Percentiles rank a stretch among this genome's conserved stretches.
Evolutionary conservation across 2,888 invertebrate species (phyloP).

Genomic region (Helleia helle): DNA sequence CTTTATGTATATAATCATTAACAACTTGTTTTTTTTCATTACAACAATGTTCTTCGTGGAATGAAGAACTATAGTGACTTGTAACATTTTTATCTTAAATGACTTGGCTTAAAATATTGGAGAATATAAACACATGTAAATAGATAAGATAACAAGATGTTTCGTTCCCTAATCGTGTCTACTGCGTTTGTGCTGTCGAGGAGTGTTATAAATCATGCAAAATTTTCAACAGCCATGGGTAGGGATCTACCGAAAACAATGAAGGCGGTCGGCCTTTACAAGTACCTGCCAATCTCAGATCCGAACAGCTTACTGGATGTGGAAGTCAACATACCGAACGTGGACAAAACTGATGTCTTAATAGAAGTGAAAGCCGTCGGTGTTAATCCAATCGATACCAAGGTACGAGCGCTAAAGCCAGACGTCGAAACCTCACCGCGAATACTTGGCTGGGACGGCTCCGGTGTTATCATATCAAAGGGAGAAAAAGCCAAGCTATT

Average conservation of each 20-base stretch:
- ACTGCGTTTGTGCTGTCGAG: neutral
- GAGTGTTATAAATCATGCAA: neutral
- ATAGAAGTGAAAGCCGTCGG: conserved; percentile 55
- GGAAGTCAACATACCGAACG: conserved; percentile 40
- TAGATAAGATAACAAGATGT: neutral
- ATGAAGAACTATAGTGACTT: no score
- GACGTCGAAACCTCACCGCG: conserved; percentile 37
- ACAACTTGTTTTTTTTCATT: no score
- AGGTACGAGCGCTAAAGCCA: conserved; percentile 48
- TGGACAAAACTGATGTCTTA: conserved; percentile 41
- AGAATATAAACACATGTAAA: neutral
- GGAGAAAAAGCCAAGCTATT: conserved; percentile 37
- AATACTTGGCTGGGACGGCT: conserved; percentile 57
- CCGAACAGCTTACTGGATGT: conserved; percentile 47
- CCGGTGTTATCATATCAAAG: conserved; percentile 47
- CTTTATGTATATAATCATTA: no score
- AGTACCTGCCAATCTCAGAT: conserved; percentile 54
- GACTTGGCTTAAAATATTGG: no score
- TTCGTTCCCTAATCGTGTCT: neutral
- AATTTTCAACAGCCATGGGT: conserved; percentile 19
- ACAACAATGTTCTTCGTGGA: no score
- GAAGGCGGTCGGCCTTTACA: conserved; percentile 57
- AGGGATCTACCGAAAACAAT: conserved; percentile 44
- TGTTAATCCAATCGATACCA: conserved; percentile 58
- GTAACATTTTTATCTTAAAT: no score